Evolutionary conservation across 2,797 vertebrate species (phyloP).

Genomic region (Parauchenoglanis punctatus): DNA sequence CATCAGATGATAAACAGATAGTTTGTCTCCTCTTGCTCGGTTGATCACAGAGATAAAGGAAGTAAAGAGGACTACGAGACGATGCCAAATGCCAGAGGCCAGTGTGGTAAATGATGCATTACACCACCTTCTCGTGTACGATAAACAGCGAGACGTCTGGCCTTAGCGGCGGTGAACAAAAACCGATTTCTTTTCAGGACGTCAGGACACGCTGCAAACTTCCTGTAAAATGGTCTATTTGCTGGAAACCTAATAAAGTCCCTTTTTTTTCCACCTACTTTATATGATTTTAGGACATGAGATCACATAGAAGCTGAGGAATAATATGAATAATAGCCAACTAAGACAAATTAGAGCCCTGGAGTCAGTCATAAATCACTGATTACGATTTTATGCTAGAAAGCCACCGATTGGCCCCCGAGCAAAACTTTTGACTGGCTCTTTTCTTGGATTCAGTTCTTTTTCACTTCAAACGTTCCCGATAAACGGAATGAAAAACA

Average conservation of each 20-base stretch:
- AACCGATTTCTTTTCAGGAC: neutral
- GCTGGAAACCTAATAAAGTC: constrained; percentile 22
- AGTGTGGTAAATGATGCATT: constrained; percentile 18
- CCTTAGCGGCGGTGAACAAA: neutral
- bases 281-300: neutral
- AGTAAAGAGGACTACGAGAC: neutral
- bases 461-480: neutral
- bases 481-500: neutral
- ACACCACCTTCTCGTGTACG: neutral
- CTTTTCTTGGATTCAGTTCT: neutral
- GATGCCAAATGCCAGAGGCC: constrained; percentile 2
- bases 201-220: neutral
- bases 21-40: constrained; percentile 32
- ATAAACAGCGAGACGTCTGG: constrained; percentile 9
- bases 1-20: constrained; percentile 36
- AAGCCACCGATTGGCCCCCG: neutral
- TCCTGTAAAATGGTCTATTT: constrained; percentile 14
- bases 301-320: neutral
- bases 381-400: neutral
- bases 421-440: neutral
- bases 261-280: neutral
- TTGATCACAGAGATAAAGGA: constrained; percentile 16
- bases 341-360: neutral
- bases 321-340: constrained; percentile 9
- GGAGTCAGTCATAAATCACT: neutral